Percentiles rank a stretch among this genome's conserved stretches.
phyloP scores from a whole-genome alignment of 2,888 invertebrate genomes.

The Crossocerus cetratus region DNA sequence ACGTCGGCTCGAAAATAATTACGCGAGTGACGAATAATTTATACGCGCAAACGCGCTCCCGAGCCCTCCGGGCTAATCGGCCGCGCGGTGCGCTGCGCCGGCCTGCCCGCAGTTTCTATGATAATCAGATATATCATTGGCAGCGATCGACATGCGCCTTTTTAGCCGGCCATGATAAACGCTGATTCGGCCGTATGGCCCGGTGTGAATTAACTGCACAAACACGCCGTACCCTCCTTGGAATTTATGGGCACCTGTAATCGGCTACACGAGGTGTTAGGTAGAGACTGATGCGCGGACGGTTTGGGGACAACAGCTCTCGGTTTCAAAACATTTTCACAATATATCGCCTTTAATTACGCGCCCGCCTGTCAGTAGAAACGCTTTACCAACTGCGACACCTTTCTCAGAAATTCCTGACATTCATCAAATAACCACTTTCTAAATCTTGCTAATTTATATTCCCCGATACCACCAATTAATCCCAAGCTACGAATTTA shows the following conservation, averaged over 20 bases:
- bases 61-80: constrained; percentile 52
- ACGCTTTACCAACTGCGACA: too few relatives aligned
- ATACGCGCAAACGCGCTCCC: constrained; percentile 46
- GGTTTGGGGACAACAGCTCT: too few relatives aligned
- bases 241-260: background rate
- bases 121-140: constrained; percentile 53
- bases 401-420: too few relatives aligned
- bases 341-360: too few relatives aligned
- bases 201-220: constrained; percentile 28
- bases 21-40: constrained; percentile 63
- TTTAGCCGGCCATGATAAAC: constrained; percentile 18
- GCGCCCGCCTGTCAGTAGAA: too few relatives aligned
- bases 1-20: constrained; percentile 52
- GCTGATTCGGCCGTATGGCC: background rate
- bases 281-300: too few relatives aligned
- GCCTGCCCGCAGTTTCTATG: constrained; percentile 36
- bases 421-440: too few relatives aligned
- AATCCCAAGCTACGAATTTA: too few relatives aligned
- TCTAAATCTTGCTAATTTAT: too few relatives aligned
- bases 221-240: constrained; percentile 1
- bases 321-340: too few relatives aligned
- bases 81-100: constrained; percentile 15
- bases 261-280: too few relatives aligned
- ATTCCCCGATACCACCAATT: too few relatives aligned
- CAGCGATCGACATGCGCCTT: constrained; percentile 41